Percentiles rank a stretch among this genome's conserved stretches.
Conservation (phyloP, 1,140 invertebrate genomes). For the Propsilocerus akamusi region DNA sequence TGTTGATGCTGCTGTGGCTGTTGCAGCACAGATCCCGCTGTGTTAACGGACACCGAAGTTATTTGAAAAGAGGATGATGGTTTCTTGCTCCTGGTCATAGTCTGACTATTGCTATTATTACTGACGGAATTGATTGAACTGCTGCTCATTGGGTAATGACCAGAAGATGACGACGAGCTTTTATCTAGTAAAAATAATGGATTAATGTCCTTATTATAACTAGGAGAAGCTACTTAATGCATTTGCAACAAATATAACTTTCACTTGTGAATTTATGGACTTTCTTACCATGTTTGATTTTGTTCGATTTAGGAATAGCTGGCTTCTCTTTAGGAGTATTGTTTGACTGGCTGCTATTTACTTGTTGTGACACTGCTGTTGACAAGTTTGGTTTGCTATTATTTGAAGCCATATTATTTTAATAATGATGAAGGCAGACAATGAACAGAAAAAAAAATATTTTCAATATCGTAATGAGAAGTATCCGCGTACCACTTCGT, state of each 20-base stretch:
- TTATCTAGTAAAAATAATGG: neutral
- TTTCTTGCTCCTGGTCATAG: constrained; percentile 34
- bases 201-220: neutral
- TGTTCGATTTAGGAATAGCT: neutral
- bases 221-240: too few relatives aligned
- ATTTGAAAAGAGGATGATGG: constrained; percentile 86
- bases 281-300: neutral
- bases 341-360: neutral
- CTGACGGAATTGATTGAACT: constrained; percentile 15
- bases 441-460: neutral
- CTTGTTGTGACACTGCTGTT: neutral
- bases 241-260: too few relatives aligned
- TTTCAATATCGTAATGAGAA: neutral
- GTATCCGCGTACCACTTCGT: neutral
- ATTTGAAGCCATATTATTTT: neutral
- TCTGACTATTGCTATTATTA: too few relatives aligned
- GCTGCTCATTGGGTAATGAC: neutral
- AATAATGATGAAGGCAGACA: neutral
- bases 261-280: neutral
- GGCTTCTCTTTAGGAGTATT: neutral
- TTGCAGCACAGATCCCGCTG: constrained; percentile 10
- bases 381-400: neutral
- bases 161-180: neutral
- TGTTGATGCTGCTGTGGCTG: neutral
- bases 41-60: constrained; percentile 54